Evolutionary conservation across 2,113 vertebrate genomes (phyloP), one percentile per base, ranked within the genome.

Genomic region (Syngnathus floridae): DNA sequence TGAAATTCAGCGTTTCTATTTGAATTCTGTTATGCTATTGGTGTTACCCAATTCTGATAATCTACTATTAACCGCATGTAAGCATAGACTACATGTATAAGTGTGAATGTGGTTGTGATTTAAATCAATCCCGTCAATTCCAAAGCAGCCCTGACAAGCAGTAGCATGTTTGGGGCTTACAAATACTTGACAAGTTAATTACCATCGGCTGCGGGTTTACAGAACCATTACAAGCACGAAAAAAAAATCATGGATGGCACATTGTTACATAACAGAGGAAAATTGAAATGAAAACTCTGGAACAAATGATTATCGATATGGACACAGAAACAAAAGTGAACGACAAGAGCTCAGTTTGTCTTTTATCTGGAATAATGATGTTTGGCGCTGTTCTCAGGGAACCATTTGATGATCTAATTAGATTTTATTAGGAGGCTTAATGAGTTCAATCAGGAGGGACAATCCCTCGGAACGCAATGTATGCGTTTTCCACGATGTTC

Each of bases 201-300:
- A 38, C 61, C 60, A 68, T 63, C 76, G 12, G 41, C 70, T 68
- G 59, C 43, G 63, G 61, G 51, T 71, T 71, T 49, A 70, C n/a
- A 56, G 38, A 66, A 62, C 17, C 26, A 63, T 74, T 77, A 65
- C 65, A 76, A 80, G 70, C 74, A 79, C 62, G 63, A 61, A 78
- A 80, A 54, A 60, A 74, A 79, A 37, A 60, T 68, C 43, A 69
- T 36, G 38, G 79, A 85, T 88, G 86, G 86, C 86, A 89, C 86
- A 65, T 79, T 26, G 80, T 78, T 65, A 81, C 67, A 70, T 74
- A 51, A 79, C 71, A 62, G 69, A 76, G 71, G 17, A 40, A 77
- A 70, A 66, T 1, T 46, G 56, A 79, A 72, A 71, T 38, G 21
- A 64, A 40, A 64, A 64, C n/a, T 52, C 9, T 4, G 11, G 31